Conservation (phyloP, 2,888 invertebrate genomes). For the Zaprionus bogoriensis region DNA sequence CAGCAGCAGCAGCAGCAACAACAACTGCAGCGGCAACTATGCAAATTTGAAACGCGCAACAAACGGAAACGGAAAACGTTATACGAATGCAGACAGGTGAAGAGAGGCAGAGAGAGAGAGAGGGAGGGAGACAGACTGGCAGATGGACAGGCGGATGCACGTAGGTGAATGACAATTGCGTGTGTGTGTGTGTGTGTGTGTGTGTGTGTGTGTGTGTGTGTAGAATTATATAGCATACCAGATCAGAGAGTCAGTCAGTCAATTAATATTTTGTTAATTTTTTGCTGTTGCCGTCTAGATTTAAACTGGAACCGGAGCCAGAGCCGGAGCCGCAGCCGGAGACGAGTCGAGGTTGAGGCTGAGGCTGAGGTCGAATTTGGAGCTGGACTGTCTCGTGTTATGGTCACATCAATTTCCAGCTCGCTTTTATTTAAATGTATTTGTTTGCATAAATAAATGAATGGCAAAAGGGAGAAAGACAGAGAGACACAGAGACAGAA, state of each 20-base stretch:
- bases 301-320: constrained; percentile 9
- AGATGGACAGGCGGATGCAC: constrained; percentile 18
- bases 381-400: constrained; percentile 56
- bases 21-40: constrained; percentile 28
- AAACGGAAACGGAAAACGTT: constrained; percentile 69
- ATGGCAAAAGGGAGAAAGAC: constrained; percentile 21
- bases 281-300: constrained; percentile 16
- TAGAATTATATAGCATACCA: constrained; percentile 28
- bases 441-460: constrained; percentile 72
- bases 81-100: constrained; percentile 25
- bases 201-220: constrained; percentile 3
- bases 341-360: not conserved
- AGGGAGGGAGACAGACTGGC: constrained; percentile 9
- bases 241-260: constrained; percentile 55
- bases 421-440: constrained; percentile 61
- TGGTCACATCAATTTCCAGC: constrained; percentile 54
- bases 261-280: constrained; percentile 72
- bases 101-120: constrained; percentile 2
- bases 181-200: constrained; percentile 8
- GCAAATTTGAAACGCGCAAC: constrained; percentile 44
- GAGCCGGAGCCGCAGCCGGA: not conserved
- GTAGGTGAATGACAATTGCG: not conserved
- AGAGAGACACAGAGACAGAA: constrained; percentile 8
- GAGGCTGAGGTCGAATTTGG: not conserved
- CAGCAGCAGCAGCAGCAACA: constrained; percentile 2